Evolutionary conservation across 2,888 invertebrate genomes (phyloP).

Genomic region (Xylota segnis): DNA sequence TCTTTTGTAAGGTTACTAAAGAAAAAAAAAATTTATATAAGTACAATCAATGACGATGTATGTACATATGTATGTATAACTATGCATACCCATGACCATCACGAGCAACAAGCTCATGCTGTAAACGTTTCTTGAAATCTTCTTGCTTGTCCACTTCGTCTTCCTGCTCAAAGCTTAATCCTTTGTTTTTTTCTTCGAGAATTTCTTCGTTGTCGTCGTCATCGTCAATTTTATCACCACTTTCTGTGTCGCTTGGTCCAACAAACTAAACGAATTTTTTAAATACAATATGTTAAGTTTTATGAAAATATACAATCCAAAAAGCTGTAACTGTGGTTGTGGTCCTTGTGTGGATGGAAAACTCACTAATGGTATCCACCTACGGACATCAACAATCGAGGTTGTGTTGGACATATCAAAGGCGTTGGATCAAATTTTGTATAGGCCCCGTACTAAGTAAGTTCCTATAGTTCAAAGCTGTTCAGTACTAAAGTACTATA

Average conservation of each 20-base stretch:
- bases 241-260: constrained; percentile 82
- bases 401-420: too few species aligned
- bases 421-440: too few species aligned
- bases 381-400: too few species aligned
- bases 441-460: too few species aligned
- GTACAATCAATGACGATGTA: background rate
- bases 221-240: constrained; percentile 81
- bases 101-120: constrained; percentile 93
- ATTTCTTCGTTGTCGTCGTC: constrained; percentile 74
- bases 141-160: constrained; percentile 86
- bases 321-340: too few species aligned
- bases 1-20: constrained; percentile 87
- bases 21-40: background rate
- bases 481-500: too few species aligned
- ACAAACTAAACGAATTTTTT: constrained; percentile 63
- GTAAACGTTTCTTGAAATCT: constrained; percentile 91
- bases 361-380: too few species aligned
- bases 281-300: background rate
- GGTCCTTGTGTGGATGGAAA: too few species aligned
- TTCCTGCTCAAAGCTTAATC: constrained; percentile 84
- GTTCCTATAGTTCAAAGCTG: too few species aligned
- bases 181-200: constrained; percentile 78
- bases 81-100: constrained; percentile 91
- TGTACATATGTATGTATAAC: background rate
- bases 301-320: too few species aligned